These are phyloP conservation scores for Tragelaphus scriptus DNA, from an alignment of 2,113 vertebrate genomes.

Conservation along the genomic window DNA sequence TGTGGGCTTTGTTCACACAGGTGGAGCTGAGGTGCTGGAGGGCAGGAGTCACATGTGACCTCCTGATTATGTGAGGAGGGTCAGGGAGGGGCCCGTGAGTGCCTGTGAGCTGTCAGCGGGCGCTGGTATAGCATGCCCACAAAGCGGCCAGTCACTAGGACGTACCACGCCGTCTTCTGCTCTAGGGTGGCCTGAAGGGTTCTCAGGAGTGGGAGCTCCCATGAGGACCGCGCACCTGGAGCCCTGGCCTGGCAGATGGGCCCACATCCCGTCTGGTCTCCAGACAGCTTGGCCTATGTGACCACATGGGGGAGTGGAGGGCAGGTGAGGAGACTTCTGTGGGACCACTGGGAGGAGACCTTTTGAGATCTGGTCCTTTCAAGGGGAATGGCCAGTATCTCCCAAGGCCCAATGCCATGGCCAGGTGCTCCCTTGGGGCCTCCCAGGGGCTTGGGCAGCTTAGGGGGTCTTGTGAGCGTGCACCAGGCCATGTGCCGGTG, in stretches of 20 bases:
- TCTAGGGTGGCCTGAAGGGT: background rate
- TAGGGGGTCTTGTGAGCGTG: too few species aligned
- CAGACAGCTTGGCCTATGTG: background rate
- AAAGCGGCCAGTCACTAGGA: background rate
- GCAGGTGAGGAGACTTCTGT: background rate
- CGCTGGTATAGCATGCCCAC: fast-evolving
- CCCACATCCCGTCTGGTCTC: background rate
- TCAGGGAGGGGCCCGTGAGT: background rate
- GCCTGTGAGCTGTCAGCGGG: background rate
- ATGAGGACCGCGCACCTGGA: too few species aligned
- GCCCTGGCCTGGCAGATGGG: background rate
- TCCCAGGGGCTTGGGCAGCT: too few species aligned
- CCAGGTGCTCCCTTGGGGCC: background rate
- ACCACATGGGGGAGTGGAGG: fast-evolving
- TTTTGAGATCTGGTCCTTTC: background rate
- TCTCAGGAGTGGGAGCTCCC: background rate
- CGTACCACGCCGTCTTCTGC: fast-evolving
- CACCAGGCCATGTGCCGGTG: fast-evolving
- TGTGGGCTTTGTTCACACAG: background rate
- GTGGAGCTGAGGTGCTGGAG: background rate
- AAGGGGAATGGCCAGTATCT: too few species aligned
- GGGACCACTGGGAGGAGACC: background rate
- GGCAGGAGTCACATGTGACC: background rate
- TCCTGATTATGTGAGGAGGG: too few species aligned
- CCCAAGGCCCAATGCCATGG: fast-evolving